Conservation (phyloP, 2,888 invertebrate species). For the Amaurobius ferox region DNA sequence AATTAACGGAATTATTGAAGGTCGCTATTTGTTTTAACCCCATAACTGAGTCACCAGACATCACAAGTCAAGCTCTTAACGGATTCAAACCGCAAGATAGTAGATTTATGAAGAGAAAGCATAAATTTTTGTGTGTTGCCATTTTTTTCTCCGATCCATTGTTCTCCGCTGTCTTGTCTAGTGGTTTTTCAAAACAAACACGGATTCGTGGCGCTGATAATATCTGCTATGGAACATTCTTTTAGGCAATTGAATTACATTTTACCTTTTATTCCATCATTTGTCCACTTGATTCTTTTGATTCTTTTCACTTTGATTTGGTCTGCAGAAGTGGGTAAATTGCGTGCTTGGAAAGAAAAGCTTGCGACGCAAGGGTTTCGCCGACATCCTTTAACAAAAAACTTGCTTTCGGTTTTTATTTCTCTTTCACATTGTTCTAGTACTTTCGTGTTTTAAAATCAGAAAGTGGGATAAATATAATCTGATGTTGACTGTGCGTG, state of each 20-base stretch:
- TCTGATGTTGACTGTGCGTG: no score
- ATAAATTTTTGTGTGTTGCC: background rate
- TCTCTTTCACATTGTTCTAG: background rate
- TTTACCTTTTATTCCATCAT: background rate
- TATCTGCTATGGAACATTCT: background rate
- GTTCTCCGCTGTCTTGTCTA: background rate
- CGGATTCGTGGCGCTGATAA: slow-evolving; percentile 39
- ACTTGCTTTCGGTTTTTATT: background rate
- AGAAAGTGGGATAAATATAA: no score
- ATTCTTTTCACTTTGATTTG: background rate
- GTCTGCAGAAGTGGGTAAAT: background rate
- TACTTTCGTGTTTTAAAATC: no score
- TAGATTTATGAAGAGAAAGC: background rate
- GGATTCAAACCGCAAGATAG: background rate
- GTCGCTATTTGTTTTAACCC: no score
- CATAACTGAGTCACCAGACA: no score
- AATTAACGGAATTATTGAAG: no score
- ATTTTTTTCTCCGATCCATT: background rate
- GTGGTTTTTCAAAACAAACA: slow-evolving; percentile 39
- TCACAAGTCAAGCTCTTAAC: no score
- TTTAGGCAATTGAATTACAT: background rate
- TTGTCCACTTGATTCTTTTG: background rate
- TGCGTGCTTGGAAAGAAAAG: no score
- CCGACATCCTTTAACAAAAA: background rate
- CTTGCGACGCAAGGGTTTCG: no score